Conservation (phyloP, 2,113 vertebrate genomes). For the Accipiter cooperii region DNA sequence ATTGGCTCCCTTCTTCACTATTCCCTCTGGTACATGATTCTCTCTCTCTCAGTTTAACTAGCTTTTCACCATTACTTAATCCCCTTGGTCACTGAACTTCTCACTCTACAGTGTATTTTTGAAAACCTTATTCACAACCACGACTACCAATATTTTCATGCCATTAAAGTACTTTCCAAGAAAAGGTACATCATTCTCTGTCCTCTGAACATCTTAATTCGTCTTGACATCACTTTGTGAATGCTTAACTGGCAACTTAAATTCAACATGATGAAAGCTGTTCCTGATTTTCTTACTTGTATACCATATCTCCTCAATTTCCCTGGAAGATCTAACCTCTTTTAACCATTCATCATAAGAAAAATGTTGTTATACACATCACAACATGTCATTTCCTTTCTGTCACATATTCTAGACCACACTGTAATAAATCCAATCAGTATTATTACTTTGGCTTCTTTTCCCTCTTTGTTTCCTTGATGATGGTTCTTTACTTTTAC, state of each 20-base stretch:
- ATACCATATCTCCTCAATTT: neutral
- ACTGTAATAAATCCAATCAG: neutral
- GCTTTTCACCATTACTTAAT: neutral
- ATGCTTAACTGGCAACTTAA: neutral
- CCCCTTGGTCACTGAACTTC: neutral
- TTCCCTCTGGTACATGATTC: neutral
- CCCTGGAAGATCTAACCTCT: neutral
- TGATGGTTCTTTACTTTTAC: neutral
- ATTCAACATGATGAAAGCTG: neutral
- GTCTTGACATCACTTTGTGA: neutral
- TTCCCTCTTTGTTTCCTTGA: neutral
- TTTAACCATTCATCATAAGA: neutral
- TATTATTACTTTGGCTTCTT: neutral
- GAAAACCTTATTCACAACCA: neutral
- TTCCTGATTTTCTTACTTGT: neutral
- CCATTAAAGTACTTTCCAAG: neutral
- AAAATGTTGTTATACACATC: neutral
- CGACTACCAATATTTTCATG: neutral
- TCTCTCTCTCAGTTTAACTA: neutral
- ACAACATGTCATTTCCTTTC: neutral
- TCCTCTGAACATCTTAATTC: neutral
- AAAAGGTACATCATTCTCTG: neutral
- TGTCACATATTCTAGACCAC: neutral
- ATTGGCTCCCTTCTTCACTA: neutral
- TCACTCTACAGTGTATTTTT: neutral